Conservation (phyloP, 2,797 vertebrate species). For the Acomys russatus region DNA sequence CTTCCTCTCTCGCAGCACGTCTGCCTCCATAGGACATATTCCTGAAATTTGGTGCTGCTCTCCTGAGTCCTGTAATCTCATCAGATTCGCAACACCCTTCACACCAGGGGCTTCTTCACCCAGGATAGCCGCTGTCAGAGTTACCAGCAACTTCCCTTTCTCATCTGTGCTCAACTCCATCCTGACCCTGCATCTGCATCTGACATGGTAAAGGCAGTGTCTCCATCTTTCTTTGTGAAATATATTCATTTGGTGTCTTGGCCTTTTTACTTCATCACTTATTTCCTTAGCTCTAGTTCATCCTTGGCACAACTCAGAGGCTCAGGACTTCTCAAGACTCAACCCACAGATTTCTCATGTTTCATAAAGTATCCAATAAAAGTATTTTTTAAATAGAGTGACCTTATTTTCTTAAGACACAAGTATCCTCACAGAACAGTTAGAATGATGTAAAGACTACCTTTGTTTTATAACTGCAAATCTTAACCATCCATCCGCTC, state of each 20-base stretch:
- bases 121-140: too few relatives aligned
- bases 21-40: not conserved
- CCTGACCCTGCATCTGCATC: accelerated
- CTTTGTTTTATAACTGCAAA: not conserved
- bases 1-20: not conserved
- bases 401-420: not conserved
- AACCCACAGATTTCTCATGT: not conserved
- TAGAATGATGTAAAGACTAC: not conserved
- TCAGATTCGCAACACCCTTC: not conserved
- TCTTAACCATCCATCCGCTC: not conserved
- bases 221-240: not conserved
- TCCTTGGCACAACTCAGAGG: not conserved
- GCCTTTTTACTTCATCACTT: not conserved
- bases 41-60: not conserved
- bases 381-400: not conserved
- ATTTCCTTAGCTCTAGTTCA: not conserved
- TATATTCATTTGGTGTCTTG: not conserved
- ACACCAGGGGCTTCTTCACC: not conserved
- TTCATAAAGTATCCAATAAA: not conserved
- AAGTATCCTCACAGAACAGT: not conserved
- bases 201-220: not conserved
- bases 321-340: not conserved
- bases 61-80: not conserved
- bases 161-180: not conserved
- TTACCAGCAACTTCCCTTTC: not conserved